Evolutionary conservation across 2,113 vertebrate genomes (phyloP).

Genomic region (Poicephalus gulielmi): DNA sequence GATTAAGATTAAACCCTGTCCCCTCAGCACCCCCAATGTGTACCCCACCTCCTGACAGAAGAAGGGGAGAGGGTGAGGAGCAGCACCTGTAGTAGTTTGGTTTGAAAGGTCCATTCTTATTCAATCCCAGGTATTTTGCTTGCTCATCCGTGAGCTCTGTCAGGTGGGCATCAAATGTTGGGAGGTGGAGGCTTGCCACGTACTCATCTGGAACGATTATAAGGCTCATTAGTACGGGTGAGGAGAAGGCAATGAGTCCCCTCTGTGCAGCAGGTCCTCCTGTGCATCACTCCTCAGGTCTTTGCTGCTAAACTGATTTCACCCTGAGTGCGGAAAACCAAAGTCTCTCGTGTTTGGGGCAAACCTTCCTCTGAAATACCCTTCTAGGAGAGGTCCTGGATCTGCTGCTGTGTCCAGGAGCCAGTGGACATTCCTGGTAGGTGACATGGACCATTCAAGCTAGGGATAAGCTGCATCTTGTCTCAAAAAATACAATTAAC

Average conservation of each 20-base stretch:
- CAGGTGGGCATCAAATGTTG: slow-evolving; percentile 96
- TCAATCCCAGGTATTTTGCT: slow-evolving; percentile 97
- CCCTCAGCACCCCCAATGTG: accelerated
- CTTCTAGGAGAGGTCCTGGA: neutral
- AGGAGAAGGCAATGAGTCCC: accelerated
- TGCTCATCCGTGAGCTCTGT: slow-evolving; percentile 96
- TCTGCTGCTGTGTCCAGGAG: neutral
- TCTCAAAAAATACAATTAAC: neutral
- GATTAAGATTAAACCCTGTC: accelerated
- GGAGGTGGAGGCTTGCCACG: slow-evolving; percentile 96
- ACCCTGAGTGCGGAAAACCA: neutral
- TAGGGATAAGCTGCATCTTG: neutral
- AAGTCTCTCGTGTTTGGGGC: too few relatives aligned
- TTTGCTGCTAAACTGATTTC: neutral
- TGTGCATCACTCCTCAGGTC: neutral
- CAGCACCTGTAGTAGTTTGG: slow-evolving; percentile 97
- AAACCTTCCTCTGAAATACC: neutral
- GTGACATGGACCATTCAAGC: neutral
- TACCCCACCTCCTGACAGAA: accelerated
- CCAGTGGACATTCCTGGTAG: accelerated
- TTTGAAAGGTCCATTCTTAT: slow-evolving; percentile 99
- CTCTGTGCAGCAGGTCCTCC: neutral
- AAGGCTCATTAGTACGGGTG: neutral
- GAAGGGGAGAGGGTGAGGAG: neutral
- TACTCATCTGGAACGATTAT: slow-evolving; percentile 86